Evolutionary conservation across 2,888 invertebrate species (phyloP).

Genomic region (Acanthacorydalis orientalis): DNA sequence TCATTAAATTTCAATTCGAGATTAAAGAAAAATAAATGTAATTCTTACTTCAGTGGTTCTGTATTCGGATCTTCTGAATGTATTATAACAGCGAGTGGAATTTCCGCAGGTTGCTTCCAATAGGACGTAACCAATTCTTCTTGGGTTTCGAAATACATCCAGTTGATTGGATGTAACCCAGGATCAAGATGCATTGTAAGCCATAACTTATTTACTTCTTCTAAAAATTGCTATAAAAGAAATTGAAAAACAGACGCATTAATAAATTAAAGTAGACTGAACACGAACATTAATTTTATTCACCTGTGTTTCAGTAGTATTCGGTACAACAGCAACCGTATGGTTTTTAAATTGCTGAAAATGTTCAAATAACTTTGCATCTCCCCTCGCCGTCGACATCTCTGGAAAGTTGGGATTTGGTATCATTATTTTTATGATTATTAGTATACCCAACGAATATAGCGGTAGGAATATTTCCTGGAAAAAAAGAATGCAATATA

Average conservation of each 20-base stretch:
- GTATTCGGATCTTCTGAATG: slow-evolving; percentile 30
- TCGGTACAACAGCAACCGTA: slow-evolving; percentile 52
- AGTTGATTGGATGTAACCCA: slow-evolving; percentile 39
- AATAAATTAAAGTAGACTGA: slow-evolving; percentile 10
- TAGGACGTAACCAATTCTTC: slow-evolving; percentile 53
- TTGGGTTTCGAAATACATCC: slow-evolving; percentile 44
- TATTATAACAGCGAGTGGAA: slow-evolving; percentile 57
- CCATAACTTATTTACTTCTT: slow-evolving; percentile 43
- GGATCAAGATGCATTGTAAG: slow-evolving; percentile 30
- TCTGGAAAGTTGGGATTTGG: slow-evolving; percentile 63
- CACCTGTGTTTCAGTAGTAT: slow-evolving; percentile 34
- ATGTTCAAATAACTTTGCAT: slow-evolving; percentile 33
- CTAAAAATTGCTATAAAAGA: slow-evolving; percentile 37
- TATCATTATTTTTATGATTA: slow-evolving; percentile 53
- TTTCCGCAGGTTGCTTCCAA: slow-evolving; percentile 42
- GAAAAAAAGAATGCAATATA: too few relatives aligned
- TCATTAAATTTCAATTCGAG: too few relatives aligned
- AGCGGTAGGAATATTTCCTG: slow-evolving; percentile 67
- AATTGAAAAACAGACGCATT: slow-evolving; percentile 9
- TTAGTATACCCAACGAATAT: slow-evolving; percentile 56
- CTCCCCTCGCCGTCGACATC: slow-evolving; percentile 42
- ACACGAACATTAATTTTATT: slow-evolving; percentile 7
- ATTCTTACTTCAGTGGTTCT: slow-evolving; percentile 33
- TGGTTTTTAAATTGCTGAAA: slow-evolving; percentile 38
- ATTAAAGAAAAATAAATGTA: too few relatives aligned